A percentile compares a stretch with the other conserved stretches of the same genome.
phyloP scores from a whole-genome alignment of 1,140 invertebrate species.

The Platorchestia sp. region DNA sequence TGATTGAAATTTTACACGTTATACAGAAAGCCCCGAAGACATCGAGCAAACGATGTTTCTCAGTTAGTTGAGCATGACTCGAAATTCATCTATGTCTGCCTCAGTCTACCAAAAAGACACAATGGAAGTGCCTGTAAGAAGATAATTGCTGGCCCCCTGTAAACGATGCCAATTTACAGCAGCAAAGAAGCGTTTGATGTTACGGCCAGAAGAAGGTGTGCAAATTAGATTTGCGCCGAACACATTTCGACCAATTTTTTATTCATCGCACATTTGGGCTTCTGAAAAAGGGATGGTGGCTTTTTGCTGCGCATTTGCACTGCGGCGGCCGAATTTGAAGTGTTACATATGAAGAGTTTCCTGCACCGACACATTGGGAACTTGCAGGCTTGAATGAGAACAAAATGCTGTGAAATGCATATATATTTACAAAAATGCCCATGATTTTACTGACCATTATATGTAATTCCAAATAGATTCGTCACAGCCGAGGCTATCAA shows the following conservation, averaged over 20 bases:
- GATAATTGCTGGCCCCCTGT: constrained; percentile 15
- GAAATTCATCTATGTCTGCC: background rate
- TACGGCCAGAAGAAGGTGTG: background rate
- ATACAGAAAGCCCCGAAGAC: background rate
- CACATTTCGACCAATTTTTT: background rate
- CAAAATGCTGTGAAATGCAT: too few relatives aligned
- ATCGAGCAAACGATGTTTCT: background rate
- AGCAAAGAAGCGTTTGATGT: constrained; percentile 28
- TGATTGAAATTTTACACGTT: too few relatives aligned
- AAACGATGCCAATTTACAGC: constrained; percentile 18
- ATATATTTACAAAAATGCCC: too few relatives aligned
- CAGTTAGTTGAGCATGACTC: background rate
- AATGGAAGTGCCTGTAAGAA: background rate
- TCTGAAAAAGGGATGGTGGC: background rate
- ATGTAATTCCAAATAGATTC: too few relatives aligned
- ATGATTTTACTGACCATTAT: too few relatives aligned
- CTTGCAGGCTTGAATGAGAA: too few relatives aligned
- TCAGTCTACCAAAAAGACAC: background rate
- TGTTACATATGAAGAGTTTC: background rate
- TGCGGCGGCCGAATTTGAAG: background rate
- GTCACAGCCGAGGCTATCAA: too few relatives aligned
- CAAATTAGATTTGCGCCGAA: background rate
- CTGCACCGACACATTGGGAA: background rate
- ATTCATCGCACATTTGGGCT: background rate
- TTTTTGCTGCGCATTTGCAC: background rate